A percentile compares a stretch with the other conserved stretches of the same genome.
These are phyloP conservation scores for Eristalis arbustorum DNA, from an alignment of 2,888 invertebrate genomes.

Conservation along the genomic window DNA sequence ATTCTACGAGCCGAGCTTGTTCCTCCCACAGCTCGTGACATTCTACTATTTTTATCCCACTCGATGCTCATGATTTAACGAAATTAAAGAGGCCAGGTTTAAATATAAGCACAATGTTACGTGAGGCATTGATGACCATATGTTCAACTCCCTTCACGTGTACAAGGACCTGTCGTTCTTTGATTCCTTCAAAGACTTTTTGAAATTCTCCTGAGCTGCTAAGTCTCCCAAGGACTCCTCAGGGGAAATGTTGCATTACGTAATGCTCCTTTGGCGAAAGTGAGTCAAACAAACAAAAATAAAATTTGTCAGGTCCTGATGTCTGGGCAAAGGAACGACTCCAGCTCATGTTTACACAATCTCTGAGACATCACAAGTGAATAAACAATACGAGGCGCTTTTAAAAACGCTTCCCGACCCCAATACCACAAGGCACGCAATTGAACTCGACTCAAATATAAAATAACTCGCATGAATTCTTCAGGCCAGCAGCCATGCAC, in stretches of 20 bases:
- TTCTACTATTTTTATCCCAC: too few species aligned
- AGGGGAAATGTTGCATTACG: background rate
- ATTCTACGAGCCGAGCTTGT: too few species aligned
- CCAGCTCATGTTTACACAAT: background rate
- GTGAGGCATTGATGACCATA: too few species aligned
- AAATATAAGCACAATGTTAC: too few species aligned
- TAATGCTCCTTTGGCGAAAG: background rate
- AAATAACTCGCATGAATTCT: background rate
- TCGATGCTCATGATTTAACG: too few species aligned
- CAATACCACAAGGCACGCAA: background rate
- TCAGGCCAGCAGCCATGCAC: background rate
- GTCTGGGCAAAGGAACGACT: background rate
- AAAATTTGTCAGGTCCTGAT: background rate
- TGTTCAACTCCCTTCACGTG: background rate
- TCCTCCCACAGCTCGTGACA: too few species aligned
- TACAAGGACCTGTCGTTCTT: background rate
- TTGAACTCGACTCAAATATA: background rate
- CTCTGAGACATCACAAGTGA: background rate
- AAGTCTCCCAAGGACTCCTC: background rate
- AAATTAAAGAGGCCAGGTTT: too few species aligned
- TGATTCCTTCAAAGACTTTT: background rate
- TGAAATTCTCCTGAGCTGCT: background rate
- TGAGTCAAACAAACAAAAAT: background rate
- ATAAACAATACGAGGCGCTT: background rate
- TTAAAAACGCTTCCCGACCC: background rate